Base-by-base conservation (phyloP, 2,888 invertebrate genomes). In the Hesperia comma region DNA sequence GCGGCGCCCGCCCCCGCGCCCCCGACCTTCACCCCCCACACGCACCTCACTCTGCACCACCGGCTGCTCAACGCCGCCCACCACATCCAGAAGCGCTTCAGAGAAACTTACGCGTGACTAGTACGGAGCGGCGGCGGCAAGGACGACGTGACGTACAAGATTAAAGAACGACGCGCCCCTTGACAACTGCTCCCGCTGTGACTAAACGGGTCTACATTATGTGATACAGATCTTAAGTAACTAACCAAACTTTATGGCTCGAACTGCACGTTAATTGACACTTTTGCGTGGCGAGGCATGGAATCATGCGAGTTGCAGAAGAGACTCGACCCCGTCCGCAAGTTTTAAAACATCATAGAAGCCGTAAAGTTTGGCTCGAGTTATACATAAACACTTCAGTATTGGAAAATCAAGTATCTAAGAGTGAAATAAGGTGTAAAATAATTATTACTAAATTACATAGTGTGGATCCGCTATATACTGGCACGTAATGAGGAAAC, bases 1-100 rank as follows among this genome's bases (percentile, higher is more conserved):
- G 83, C 85, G 21, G 77, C 82, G 6, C 89, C 91, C 67, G 78
- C 86, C 6, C 88, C 90, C 69, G 78, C 87, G 40, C 85, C 92
- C 6, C 91, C 90, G 70, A 64, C 80, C 79, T 77, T 88, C 88
- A 72, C 91, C 74, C 86, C 93, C 78, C 83, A 91, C 87, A 69
- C 88, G 43, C 92, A 88, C 78, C 78, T 88, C 70, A 86, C 90
- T 12, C 85, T 90, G 21, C 90, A 92, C 81, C 84, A 88, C 80
- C 95, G 95, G 69, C 93, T 96, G 57, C 88, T 95, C 72, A 95
- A 94, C 79, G 95, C 95, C 6, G 96, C 95, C 66, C 95, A 95
- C 76, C 94, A 95, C 78, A 91, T 95, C 74, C 95, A 95, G 84
- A 95, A 95, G 79, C 93, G 95, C 67, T 95, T 95, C 85, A 90